Conservation (phyloP, 1,140 invertebrate genomes). For the Portunus trituberculatus region DNA sequence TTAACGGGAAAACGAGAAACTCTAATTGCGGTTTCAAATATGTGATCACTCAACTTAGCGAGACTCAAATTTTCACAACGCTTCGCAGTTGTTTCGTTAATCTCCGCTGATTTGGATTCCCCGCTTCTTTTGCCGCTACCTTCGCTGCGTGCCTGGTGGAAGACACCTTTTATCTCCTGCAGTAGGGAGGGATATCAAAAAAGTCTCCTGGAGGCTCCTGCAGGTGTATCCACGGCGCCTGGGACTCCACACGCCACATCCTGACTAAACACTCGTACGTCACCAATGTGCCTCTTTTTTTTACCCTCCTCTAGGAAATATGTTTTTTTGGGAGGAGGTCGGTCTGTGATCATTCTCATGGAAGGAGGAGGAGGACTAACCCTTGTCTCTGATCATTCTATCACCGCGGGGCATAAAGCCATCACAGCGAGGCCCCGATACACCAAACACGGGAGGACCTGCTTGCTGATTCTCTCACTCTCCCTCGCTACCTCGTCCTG, state of each 20-base stretch:
- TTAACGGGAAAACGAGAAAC: slow-evolving; percentile 72
- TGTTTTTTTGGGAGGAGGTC: slow-evolving; percentile 20
- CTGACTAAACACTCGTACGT: background rate
- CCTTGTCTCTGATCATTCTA: slow-evolving; percentile 75
- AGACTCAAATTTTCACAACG: slow-evolving; percentile 39
- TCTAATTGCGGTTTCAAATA: slow-evolving; percentile 76
- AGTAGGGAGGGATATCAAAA: background rate
- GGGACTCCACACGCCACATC: background rate
- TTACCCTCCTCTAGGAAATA: background rate
- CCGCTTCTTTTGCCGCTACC: background rate
- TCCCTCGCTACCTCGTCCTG: background rate
- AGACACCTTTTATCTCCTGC: background rate
- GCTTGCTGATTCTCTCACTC: background rate
- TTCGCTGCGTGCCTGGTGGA: background rate
- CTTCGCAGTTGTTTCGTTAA: slow-evolving; percentile 6
- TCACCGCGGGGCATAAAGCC: slow-evolving; percentile 56
- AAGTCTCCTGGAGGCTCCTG: background rate
- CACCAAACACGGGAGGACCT: background rate
- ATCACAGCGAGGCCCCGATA: background rate
- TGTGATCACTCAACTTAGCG: slow-evolving; percentile 71
- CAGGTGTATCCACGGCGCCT: background rate
- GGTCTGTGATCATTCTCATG: slow-evolving; percentile 46
- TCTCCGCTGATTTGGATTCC: background rate
- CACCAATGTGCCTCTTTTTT: background rate
- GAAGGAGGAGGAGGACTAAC: slow-evolving; percentile 59